These are phyloP conservation scores for Eurosta solidaginis DNA, from an alignment of 1,140 invertebrate species.

Conservation along the genomic window DNA sequence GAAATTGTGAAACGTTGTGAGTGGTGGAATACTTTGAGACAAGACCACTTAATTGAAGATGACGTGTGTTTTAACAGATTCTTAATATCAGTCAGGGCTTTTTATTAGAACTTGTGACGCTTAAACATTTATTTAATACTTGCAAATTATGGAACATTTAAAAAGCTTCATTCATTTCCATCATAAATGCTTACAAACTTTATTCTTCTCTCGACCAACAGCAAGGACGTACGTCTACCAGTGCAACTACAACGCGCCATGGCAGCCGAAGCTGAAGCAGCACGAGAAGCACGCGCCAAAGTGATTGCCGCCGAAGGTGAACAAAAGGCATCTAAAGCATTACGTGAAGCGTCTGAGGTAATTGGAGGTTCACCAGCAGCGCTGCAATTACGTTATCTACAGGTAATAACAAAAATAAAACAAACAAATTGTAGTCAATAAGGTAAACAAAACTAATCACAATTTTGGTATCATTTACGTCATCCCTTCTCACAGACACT, in stretches of 20 bases:
- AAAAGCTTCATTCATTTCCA: neutral
- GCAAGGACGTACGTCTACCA: constrained; percentile 87
- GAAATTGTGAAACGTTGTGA: too few species aligned
- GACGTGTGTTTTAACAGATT: too few species aligned
- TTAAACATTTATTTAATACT: too few species aligned
- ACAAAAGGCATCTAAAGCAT: constrained; percentile 82
- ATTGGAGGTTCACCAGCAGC: constrained; percentile 84
- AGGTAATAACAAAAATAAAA: constrained; percentile 37
- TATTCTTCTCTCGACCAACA: constrained; percentile 53
- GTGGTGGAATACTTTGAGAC: too few species aligned
- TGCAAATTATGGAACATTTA: too few species aligned
- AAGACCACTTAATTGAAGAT: too few species aligned
- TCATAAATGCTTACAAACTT: neutral
- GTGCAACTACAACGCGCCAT: constrained; percentile 82
- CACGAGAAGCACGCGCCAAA: constrained; percentile 73
- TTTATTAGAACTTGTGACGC: too few species aligned
- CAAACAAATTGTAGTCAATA: neutral
- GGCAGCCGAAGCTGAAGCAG: constrained; percentile 86
- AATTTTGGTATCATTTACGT: neutral
- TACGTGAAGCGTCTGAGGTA: constrained; percentile 91
- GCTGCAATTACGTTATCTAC: constrained; percentile 65
- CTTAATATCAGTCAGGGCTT: too few species aligned
- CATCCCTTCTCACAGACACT: constrained; percentile 67
- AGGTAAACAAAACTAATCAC: neutral
- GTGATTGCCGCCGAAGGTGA: constrained; percentile 81